Percentiles rank a stretch among this genome's conserved stretches.
Conservation (phyloP, 2,888 invertebrate genomes). For the Sericinus montela region DNA sequence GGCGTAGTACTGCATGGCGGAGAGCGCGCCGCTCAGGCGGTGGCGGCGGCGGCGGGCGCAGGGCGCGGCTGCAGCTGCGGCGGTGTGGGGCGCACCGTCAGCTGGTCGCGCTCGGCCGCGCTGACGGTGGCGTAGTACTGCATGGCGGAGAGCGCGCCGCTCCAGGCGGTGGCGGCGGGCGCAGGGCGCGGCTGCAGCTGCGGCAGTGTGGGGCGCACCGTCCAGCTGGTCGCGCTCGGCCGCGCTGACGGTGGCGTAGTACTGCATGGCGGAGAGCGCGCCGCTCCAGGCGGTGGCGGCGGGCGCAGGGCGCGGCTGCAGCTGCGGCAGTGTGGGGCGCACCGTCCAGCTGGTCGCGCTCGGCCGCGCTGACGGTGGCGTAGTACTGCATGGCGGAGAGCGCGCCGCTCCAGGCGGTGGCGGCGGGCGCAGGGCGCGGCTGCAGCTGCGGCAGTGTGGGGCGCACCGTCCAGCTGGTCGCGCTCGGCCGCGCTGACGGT, state of each 20-base stretch:
- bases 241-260: constrained; percentile 98
- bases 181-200: constrained; percentile 92
- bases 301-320: constrained; percentile 89
- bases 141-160: constrained; percentile 94
- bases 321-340: constrained; percentile 60
- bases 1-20: constrained; percentile 99
- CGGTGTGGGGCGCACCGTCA: constrained; percentile 97
- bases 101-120: constrained; percentile 85
- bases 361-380: constrained; percentile 94
- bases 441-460: constrained; percentile 80
- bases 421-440: constrained; percentile 87
- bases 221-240: constrained; percentile 83
- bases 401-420: constrained; percentile 97
- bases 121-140: constrained; percentile 99
- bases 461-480: constrained; percentile 80
- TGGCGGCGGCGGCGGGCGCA: constrained; percentile 86
- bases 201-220: constrained; percentile 40
- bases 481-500: constrained; percentile 92
- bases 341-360: constrained; percentile 83
- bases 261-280: constrained; percentile 96
- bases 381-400: constrained; percentile 98
- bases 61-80: constrained; percentile 94
- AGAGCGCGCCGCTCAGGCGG: constrained; percentile 95
- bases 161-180: constrained; percentile 93
- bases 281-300: constrained; percentile 97